Conservation (phyloP, 2,797 vertebrate species). For the Brachyrhaphis roseni region DNA sequence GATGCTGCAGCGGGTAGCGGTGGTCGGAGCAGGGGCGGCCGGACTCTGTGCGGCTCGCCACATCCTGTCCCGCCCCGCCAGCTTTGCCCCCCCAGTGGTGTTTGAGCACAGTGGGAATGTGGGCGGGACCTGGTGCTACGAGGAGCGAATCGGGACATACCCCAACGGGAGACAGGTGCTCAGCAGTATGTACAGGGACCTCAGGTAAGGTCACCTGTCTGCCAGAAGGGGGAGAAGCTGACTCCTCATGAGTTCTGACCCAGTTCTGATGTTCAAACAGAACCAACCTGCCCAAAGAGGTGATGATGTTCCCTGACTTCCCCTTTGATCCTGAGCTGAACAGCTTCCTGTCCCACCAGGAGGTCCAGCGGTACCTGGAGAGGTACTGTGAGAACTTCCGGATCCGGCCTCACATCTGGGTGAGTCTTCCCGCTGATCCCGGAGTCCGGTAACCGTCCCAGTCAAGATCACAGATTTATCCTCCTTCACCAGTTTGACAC, state of each 20-base stretch:
- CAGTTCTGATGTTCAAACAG: slow-evolving; percentile 49
- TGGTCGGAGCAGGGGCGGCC: slow-evolving; percentile 82
- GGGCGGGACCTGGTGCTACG: slow-evolving; percentile 86
- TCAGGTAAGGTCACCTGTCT: slow-evolving; percentile 63
- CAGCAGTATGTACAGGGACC: slow-evolving; percentile 86
- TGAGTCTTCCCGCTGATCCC: slow-evolving; percentile 35
- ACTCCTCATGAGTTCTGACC: not conserved
- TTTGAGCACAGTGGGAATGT: slow-evolving; percentile 74
- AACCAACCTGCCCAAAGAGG: slow-evolving; percentile 87
- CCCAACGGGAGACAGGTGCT: slow-evolving; percentile 53
- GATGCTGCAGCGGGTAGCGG: slow-evolving; percentile 72
- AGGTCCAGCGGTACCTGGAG: slow-evolving; percentile 81
- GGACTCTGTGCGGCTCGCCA: slow-evolving; percentile 83
- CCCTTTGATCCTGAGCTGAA: slow-evolving; percentile 77
- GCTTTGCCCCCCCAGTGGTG: slow-evolving; percentile 77
- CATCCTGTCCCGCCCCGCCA: slow-evolving; percentile 66
- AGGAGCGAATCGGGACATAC: slow-evolving; percentile 55
- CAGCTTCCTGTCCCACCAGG: slow-evolving; percentile 81
- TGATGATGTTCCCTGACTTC: slow-evolving; percentile 87
- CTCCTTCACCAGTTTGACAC: slow-evolving; percentile 75
- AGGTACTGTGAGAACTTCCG: slow-evolving; percentile 70
- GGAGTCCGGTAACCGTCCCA: not conserved
- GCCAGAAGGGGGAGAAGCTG: no score
- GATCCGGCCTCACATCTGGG: slow-evolving; percentile 76
- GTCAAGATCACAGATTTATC: not conserved